Percentiles rank a stretch among this genome's conserved stretches.
These are phyloP conservation scores for Agapostemon virescens DNA, from an alignment of 2,888 invertebrate species.

Conservation along the genomic window DNA sequence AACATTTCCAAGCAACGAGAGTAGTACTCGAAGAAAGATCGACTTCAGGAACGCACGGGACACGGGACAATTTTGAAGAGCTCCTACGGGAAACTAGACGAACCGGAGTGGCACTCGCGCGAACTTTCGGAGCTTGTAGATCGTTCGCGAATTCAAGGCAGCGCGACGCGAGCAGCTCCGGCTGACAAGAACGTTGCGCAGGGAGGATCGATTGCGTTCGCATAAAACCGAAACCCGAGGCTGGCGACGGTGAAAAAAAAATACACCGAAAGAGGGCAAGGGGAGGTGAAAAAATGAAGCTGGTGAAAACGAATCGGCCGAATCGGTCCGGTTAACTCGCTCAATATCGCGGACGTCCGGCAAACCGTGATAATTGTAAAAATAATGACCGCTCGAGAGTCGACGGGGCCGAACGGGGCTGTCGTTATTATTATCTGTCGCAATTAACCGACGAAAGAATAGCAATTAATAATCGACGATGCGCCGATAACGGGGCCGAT, in stretches of 20 bases:
- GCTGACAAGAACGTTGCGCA: conserved; percentile 22
- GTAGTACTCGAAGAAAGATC: conserved; percentile 41
- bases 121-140: conserved; percentile 58
- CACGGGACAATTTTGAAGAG: conserved; percentile 56
- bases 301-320: neutral
- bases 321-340: neutral
- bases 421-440: neutral
- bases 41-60: conserved; percentile 28
- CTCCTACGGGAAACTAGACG: conserved; percentile 43
- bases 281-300: too few relatives aligned
- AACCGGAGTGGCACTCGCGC: conserved; percentile 50
- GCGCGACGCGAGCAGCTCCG: conserved; percentile 11
- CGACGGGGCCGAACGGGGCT: neutral
- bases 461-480: conserved; percentile 16
- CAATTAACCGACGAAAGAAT: conserved; percentile 19
- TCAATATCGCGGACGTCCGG: neutral
- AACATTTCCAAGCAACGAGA: conserved; percentile 33
- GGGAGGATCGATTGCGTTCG: conserved; percentile 12
- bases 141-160: conserved; percentile 35
- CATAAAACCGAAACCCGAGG: neutral
- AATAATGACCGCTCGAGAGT: neutral
- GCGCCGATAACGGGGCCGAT: conserved; percentile 15
- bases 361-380: conserved; percentile 1
- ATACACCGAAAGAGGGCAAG: neutral
- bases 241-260: neutral